Conservation (phyloP, 1,140 invertebrate genomes). For the Drosophila saltans region DNA sequence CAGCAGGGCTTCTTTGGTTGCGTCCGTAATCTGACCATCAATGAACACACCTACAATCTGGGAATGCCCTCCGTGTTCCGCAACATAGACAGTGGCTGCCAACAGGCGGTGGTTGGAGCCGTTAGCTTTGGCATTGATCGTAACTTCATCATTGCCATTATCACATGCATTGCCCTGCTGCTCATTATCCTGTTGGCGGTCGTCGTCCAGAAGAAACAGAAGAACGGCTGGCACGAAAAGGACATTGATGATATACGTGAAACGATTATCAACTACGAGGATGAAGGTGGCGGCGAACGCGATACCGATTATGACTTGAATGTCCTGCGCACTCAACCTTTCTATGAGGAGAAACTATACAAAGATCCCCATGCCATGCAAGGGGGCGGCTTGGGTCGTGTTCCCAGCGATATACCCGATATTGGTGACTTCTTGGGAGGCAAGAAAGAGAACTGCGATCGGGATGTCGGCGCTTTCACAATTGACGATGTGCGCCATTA, state of each 20-base stretch:
- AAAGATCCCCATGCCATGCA: constrained; percentile 76
- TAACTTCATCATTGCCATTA: constrained; percentile 92
- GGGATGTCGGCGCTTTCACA: constrained; percentile 94
- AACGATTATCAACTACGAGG: constrained; percentile 98
- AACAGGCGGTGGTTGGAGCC: constrained; percentile 87
- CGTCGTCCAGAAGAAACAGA: constrained; percentile 92
- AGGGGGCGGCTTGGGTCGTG: constrained; percentile 37
- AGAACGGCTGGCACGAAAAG: constrained; percentile 93
- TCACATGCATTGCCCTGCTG: constrained; percentile 90
- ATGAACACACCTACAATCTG: constrained; percentile 90
- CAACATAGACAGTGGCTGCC: constrained; percentile 89
- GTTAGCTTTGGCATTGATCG: constrained; percentile 92
- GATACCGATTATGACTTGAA: constrained; percentile 97
- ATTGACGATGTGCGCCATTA: constrained; percentile 98
- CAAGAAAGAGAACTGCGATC: constrained; percentile 94
- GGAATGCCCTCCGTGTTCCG: constrained; percentile 88
- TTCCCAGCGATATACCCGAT: constrained; percentile 87
- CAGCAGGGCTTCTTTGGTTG: constrained; percentile 91
- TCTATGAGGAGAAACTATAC: constrained; percentile 81
- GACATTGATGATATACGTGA: constrained; percentile 98
- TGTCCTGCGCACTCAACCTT: constrained; percentile 87
- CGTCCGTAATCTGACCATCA: constrained; percentile 92
- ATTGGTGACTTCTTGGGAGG: constrained; percentile 95
- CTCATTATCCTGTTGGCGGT: constrained; percentile 93
- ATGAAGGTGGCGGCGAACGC: constrained; percentile 97